phyloP scores from a whole-genome alignment of 2,888 invertebrate genomes.

The Crepidodera aurea region DNA sequence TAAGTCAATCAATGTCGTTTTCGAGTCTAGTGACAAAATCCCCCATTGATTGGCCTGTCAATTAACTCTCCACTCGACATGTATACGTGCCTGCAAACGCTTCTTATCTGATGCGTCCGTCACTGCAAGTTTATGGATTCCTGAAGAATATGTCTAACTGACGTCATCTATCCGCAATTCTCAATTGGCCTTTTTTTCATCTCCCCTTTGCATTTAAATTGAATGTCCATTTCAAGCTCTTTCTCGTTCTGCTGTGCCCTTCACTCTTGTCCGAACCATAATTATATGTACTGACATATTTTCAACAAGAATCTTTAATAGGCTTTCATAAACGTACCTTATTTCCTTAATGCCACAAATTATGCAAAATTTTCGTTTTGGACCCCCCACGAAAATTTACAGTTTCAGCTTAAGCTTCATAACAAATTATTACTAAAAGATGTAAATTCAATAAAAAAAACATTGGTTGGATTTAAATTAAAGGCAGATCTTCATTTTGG shows the following conservation, averaged over 20 bases:
- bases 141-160: conserved; percentile 58
- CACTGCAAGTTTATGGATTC: conserved; percentile 61
- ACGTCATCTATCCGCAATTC: conserved; percentile 58
- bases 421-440: no score
- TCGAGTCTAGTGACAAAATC: conserved; percentile 61
- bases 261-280: conserved; percentile 14
- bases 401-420: no score
- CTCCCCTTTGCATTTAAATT: conserved; percentile 45
- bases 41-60: conserved; percentile 63
- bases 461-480: no score
- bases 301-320: conserved; percentile 20
- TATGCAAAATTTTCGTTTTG: neutral
- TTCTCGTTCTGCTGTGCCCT: conserved; percentile 21
- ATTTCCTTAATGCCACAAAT: neutral
- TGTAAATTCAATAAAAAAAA: no score
- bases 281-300: conserved; percentile 27
- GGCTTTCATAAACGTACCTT: conserved; percentile 20
- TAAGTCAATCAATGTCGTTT: conserved; percentile 62
- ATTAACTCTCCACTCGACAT: conserved; percentile 61
- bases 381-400: no score
- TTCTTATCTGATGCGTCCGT: conserved; percentile 62
- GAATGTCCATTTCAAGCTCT: conserved; percentile 41
- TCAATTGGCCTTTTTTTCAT: conserved; percentile 50
- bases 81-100: conserved; percentile 62
- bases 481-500: no score